A percentile compares a stretch with the other conserved stretches of the same genome.
Evolutionary conservation across 2,888 invertebrate species (phyloP).

Genomic region (Nipponacmea schrenckii): DNA sequence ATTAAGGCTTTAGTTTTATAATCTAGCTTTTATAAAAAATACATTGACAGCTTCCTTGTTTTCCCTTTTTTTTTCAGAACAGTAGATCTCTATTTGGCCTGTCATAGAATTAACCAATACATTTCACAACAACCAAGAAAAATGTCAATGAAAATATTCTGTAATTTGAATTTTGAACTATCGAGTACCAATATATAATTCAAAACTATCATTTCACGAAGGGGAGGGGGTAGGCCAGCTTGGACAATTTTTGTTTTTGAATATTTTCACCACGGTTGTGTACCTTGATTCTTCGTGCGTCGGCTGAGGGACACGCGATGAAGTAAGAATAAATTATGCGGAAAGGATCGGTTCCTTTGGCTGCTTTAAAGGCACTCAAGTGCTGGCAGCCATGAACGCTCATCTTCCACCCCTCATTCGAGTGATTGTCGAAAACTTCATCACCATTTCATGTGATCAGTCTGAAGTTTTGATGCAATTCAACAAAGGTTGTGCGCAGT

Average conservation of each 20-base stretch:
- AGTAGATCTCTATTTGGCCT: no score
- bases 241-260: no score
- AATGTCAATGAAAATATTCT: no score
- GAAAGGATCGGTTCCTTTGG: constrained; percentile 79
- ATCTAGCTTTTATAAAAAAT: no score
- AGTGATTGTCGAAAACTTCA: constrained; percentile 15
- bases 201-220: no score
- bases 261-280: constrained; percentile 20
- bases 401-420: constrained; percentile 74
- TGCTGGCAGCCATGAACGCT: constrained; percentile 84
- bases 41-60: neutral
- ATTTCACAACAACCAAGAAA: no score
- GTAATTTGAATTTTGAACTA: no score
- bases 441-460: constrained; percentile 21
- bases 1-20: no score
- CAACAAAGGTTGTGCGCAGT: constrained; percentile 52
- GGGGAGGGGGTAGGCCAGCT: no score
- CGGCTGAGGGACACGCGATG: constrained; percentile 79
- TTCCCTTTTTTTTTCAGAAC: no score
- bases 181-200: no score
- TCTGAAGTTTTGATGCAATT: constrained; percentile 20
- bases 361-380: constrained; percentile 82
- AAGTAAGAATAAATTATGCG: constrained; percentile 87
- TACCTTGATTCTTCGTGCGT: constrained; percentile 87
- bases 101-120: no score